Evolutionary conservation across 1,140 invertebrate genomes (phyloP).

Genomic region (Ruditapes philippinarum): DNA sequence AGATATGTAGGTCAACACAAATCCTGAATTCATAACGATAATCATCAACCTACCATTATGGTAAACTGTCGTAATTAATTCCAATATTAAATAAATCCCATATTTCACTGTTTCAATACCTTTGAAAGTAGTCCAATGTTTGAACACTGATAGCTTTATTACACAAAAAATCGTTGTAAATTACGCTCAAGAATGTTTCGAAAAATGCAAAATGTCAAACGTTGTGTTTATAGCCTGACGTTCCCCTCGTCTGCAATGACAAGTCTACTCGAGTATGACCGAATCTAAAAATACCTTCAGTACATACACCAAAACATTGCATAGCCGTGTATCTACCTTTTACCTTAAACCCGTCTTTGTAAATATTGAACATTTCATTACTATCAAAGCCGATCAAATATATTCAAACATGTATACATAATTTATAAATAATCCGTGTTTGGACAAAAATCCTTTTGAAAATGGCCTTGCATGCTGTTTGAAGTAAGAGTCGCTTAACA

Average conservation of each 20-base stretch:
- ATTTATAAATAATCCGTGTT: slow-evolving; percentile 26
- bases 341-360: background rate
- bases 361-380: slow-evolving; percentile 24
- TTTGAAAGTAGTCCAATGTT: background rate
- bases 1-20: background rate
- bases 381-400: slow-evolving; percentile 4
- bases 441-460: slow-evolving; percentile 6
- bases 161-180: background rate
- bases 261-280: background rate
- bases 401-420: slow-evolving; percentile 36
- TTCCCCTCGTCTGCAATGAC: slow-evolving; percentile 21
- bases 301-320: slow-evolving; percentile 39
- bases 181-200: background rate
- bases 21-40: background rate
- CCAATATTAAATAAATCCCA: background rate
- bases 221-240: background rate
- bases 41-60: background rate
- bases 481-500: background rate
- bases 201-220: background rate
- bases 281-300: slow-evolving; percentile 24
- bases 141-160: background rate
- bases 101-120: background rate
- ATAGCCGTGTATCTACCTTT: background rate
- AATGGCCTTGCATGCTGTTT: background rate
- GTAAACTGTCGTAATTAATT: background rate